Evolutionary conservation across 2,888 invertebrate genomes (phyloP).

Genomic region (Iselma pallidipennis): DNA sequence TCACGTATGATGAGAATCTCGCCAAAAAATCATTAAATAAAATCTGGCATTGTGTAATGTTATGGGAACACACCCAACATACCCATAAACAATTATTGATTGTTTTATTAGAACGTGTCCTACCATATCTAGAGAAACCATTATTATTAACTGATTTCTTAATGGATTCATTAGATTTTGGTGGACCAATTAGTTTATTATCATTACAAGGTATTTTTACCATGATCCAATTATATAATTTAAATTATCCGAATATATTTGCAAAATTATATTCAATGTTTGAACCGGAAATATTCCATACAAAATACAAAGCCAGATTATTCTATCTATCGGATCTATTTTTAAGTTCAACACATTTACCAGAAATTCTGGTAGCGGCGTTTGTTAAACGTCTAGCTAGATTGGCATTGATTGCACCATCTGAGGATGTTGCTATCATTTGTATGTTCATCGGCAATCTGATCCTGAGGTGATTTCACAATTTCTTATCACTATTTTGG

Average conservation of each 20-base stretch:
- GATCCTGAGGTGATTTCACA: constrained; percentile 61
- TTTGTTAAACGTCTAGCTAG: constrained; percentile 89
- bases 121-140: constrained; percentile 80
- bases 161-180: constrained; percentile 84
- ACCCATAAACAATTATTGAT: constrained; percentile 79
- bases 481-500: not conserved
- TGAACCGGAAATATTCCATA: constrained; percentile 87
- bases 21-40: constrained; percentile 67
- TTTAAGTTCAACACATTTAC: constrained; percentile 91
- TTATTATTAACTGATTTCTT: constrained; percentile 88
- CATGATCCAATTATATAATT: constrained; percentile 87
- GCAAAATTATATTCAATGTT: constrained; percentile 94
- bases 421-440: constrained; percentile 76
- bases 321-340: constrained; percentile 90
- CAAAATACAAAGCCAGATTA: constrained; percentile 85
- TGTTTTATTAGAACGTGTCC: constrained; percentile 78
- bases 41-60: constrained; percentile 77
- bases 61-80: constrained; percentile 69
- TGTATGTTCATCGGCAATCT: constrained; percentile 85
- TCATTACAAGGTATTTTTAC: constrained; percentile 91
- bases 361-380: constrained; percentile 88
- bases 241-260: constrained; percentile 95
- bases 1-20: constrained; percentile 63
- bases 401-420: constrained; percentile 80
- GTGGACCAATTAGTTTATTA: constrained; percentile 85